Evolutionary conservation across 2,113 vertebrate species (phyloP).

Genomic region (Rhineura floridana): DNA sequence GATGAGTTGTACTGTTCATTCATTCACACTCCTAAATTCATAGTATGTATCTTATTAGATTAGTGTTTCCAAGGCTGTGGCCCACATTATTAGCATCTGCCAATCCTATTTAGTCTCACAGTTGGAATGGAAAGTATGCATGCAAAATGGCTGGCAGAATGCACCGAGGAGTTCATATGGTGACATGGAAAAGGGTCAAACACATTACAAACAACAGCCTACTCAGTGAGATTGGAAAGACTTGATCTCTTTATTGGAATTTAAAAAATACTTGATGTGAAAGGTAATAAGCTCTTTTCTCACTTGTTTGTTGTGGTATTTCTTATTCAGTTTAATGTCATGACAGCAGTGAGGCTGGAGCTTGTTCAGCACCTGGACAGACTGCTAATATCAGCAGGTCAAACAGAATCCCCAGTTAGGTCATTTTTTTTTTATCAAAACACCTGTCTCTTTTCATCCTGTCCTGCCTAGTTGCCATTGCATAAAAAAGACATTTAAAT

Average conservation of each 20-base stretch:
- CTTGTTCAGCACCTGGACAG: neutral
- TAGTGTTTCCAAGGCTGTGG: conserved; percentile 38
- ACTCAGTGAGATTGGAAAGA: conserved; percentile 26
- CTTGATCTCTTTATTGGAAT: conserved; percentile 12
- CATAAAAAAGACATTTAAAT: conserved; percentile 41
- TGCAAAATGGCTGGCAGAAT: neutral
- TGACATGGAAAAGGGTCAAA: neutral
- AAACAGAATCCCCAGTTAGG: conserved; percentile 20
- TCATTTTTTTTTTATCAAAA: conserved; percentile 45
- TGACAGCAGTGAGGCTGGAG: neutral
- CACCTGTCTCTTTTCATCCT: conserved; percentile 52
- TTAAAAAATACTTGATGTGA: conserved; percentile 1
- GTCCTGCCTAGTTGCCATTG: conserved; percentile 30
- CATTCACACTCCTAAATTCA: neutral
- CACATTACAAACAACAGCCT: neutral
- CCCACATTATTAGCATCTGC: conserved; percentile 43
- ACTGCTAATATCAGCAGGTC: neutral
- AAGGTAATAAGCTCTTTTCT: neutral
- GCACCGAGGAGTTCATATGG: neutral
- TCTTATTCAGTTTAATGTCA: conserved; percentile 13
- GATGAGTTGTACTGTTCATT: neutral
- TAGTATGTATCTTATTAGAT: conserved; percentile 40
- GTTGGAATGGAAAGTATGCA: conserved; percentile 4
- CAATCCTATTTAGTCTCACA: conserved; percentile 35
- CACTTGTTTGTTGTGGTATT: conserved; percentile 23